Evolutionary conservation across 2,888 invertebrate species (phyloP), one percentile per base, ranked within the genome.

Genomic region (Schrankia costaestrigalis): DNA sequence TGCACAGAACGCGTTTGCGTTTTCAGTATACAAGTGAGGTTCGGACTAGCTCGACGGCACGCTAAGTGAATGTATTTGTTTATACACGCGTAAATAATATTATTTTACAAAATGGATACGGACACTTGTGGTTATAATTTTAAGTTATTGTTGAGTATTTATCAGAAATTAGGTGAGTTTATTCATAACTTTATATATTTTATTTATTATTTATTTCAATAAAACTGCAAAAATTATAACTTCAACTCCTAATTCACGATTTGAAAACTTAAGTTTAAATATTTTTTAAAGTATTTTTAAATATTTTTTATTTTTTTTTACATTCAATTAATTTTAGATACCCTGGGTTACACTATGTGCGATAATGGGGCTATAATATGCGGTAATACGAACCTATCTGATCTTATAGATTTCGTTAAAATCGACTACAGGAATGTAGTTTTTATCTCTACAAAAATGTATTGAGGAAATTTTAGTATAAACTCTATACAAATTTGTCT

Each of bases 91-190:
- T 13, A 34, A 35, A 30, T 21, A 31, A 14, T 5, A 23, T 26
- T 23, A 9, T 31, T 35, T 31, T n/a, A 18, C 17, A 33, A 30
- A 35, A 56, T 56, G 58, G 56, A 55, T 35, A 14, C 26, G 3
- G 43, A 46, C 23, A 45, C 55, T 35, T 51, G 44, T 42, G 42
- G 59, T 35, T 58, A 56, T 43, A 56, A 56, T 26, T 56, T 56
- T 41, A 56, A 56, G 22, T 33, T 56, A 17, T 46, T 56, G 8
- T 48, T 56, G 8, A 56, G 52, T 41, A 51, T 56, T 29, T 56
- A 56, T 29, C 59, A 55, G 26, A 44, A 51, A 30, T 34, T 56
- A 27, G 56, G 56, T 56, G 19, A 58, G 56, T 55, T 31, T 3
- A 9, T 34, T 31, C 14, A 3, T 14, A 17, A n/a, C 15, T n/a